Evolutionary conservation across 2,113 vertebrate genomes (phyloP), one percentile per base, ranked within the genome.

Genomic region (Speoplatyrhinus poulsoni): DNA sequence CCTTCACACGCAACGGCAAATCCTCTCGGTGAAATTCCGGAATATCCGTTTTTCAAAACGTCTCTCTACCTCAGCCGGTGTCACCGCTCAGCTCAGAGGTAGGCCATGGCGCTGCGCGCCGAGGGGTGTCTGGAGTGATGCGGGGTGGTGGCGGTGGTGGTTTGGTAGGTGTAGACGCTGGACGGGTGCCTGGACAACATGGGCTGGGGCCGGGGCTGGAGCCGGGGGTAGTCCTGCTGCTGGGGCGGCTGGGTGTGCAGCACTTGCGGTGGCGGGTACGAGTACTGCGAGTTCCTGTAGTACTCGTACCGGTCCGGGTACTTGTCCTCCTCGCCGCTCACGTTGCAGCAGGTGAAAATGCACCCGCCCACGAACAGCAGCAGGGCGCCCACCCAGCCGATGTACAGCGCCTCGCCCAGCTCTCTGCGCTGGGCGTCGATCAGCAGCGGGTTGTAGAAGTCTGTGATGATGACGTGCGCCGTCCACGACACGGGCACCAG

Each of bases 401-500:
- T 86, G 81, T 94, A 94, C 0, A 94, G 89, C 1, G 93, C 91
- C 57, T 93, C 93, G 1, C 94, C 94, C 0, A 94, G 90, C 81
- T 94, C 94, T 56, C 92, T 75, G n/a, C 93, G 90, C 79, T 93
- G 86, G 13, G 92, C 93, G 4, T 93, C 90, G 0, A 91, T 65
- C 36, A 94, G 79, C 65, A 93, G 50, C 0, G 91, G 89, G 85
- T 94, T 93, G 84, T 94, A 94, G 83, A 93, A 93, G 73, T 94
- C 90, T 3, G 53, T 83, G 69, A 94, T 92, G 79, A 94, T 94
- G 47, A 87, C 90, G 3, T 92, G 81, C 6, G 66, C 92, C 0
- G 92, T 93, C 94, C 94, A 94, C 48, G 91, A 93, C 10, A 94
- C 89, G 0, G 94, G 93, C 66, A 94, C 89, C 1, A 93, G 3